Base-by-base conservation (phyloP, 2,797 vertebrate species). In the Tangara arthus region DNA sequence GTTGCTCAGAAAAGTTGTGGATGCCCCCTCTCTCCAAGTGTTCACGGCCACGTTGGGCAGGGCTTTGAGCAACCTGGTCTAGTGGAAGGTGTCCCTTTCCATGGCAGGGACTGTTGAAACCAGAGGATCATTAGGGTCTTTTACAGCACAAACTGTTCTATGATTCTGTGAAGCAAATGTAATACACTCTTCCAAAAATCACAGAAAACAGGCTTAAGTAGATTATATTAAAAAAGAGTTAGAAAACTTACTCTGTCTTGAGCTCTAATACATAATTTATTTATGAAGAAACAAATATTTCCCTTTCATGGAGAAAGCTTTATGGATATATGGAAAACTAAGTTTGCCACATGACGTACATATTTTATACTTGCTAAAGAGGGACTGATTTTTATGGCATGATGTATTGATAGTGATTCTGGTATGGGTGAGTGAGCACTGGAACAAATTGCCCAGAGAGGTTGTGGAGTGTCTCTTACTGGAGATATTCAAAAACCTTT, bases 231-330 rank as follows among this genome's bases (percentile, higher is more conserved):
- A 84, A 93, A 80, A 86, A 5, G 20, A 18, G 3, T 87, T 80
- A 60, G 24, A 85, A 94, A 94, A 49, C 44, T 65, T 76, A n/a
- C 5, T 87, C 20, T 66, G 7, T 19, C 55, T 84, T 87, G 46
- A 86, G 23, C 27, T 73, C 15, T 65, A 68, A 55, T 59, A 12
- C 2, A 0, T 44, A 30, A 59, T 59, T 88, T 91, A 75, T 82
- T 95, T 91, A 87, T 92, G 93, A 89, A 96, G 97, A 98, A 98
- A 97, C 98, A 98, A 98, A 94, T 98, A 98, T 98, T 98, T 98
- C 97, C 98, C 97, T 98, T 97, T 91, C 53, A 27, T 70, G 35
- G 49, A 91, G 68, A 94, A 95, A 92, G 42, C 13, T 85, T 53
- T 90, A 73, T 53, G n/a, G 4, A 30, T 56, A 83, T 79, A 32